Base-by-base conservation (phyloP, 2,888 invertebrate genomes). In the Sesia apiformis region DNA sequence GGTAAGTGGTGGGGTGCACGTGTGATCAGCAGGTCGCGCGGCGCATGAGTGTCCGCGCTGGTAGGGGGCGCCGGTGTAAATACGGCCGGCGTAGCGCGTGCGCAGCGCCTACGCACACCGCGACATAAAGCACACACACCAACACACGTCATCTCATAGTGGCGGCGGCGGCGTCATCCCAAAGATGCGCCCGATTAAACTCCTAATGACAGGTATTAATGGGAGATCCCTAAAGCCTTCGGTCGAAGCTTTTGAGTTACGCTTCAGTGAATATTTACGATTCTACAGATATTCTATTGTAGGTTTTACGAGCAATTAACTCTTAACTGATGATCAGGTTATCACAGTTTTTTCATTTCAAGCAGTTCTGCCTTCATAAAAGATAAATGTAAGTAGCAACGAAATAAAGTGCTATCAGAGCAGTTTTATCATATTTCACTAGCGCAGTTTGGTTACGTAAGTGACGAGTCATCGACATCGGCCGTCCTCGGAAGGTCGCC, bases 41-140 rank as follows among this genome's bases (percentile, higher is more conserved):
- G 87, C 82, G 88, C 88, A 86, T 88, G 85, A 89, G 89, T 89
- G 89, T 73, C 81, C 68, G 76, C 72, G 76, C 84, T 88, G 87
- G 89, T 81, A 88, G 88, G 84, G 87, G 87, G 82, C 83, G 81
- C 78, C 79, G 81, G 80, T 75, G 89, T 89, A 89, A 87, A 89
- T 89, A 89, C 86, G 75, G 73, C 73, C 80, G 61, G 67, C 76
- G 74, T 74, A 62, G 77, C 85, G 84, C 83, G 82, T 81, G 86
- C 86, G 76, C 80, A 66, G 68, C 72, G 76, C 76, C 72, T 67
- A 78, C 81, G 50, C 56, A 56, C 55, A 57, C 57, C 38, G 49
- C 5, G 50, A 40, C 38, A 39, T 53, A 5, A 55, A 55, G 42
- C 55, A 60, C 54, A 55, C 80, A 79, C 77, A 80, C 84, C 60